Evolutionary conservation across 2,113 vertebrate genomes (phyloP), one percentile per base, ranked within the genome.

Genomic region (Todiramphus chloris): DNA sequence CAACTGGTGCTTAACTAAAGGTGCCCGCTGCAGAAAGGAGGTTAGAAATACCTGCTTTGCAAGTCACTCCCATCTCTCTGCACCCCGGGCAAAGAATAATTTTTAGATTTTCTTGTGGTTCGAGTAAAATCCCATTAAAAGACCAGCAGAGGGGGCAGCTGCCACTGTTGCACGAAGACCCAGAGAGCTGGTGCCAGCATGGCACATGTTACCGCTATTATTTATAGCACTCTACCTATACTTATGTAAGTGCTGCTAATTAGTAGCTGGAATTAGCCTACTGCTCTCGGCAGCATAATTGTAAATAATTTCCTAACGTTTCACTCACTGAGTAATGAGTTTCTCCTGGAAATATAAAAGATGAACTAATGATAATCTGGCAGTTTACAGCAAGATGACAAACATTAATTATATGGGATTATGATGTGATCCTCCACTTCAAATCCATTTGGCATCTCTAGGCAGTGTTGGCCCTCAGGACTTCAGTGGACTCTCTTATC

Each of bases 341-440:
- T 96, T 96, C 91, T 96, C 81, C 77, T 93, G 85, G 94, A 97
- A 97, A 96, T 79, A 97, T 91, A 96, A 94, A 96, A 96, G 96
- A 96, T 95, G 95, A 95, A 16, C 96, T 96, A 91, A 94, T 97
- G 95, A 96, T 97, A 96, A 96, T 95, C 94, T 96, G 95, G 81
- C 93, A 91, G 83, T 94, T 96, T 95, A 92, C 70, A 89, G 87
- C 85, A 68, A 94, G 83, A 95, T 59, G 78, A 92, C 87, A 97
- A 96, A 96, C 96, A 96, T 88, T 96, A 95, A 95, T 96, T 97
- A 97, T 51, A n/a, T 50, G 88, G 64, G 91, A 96, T 97, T 97
- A 94, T 0, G 1, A 82, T 58, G 91, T 83, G 92, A 95, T 97
- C 77, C 84, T 96, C 77, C 89, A 89, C 30, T 97, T 96, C 91